phyloP scores from a whole-genome alignment of 2,113 vertebrate species.

The Solea solea region DNA sequence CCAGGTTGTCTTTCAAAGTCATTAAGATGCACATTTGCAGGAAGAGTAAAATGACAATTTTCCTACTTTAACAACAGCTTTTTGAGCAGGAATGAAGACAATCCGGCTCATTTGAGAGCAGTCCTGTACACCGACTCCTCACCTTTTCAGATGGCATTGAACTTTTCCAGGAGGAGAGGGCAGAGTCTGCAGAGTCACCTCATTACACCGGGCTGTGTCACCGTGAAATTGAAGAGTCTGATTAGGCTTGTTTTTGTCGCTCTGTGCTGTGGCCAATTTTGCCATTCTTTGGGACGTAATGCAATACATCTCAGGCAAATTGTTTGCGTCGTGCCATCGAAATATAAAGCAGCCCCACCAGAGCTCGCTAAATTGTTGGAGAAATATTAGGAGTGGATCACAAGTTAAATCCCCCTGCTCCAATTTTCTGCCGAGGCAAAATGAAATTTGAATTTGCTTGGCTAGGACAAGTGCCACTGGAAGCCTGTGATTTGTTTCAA shows the following conservation, averaged over 20 bases:
- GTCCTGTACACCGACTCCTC: slow-evolving; percentile 33
- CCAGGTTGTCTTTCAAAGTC: not conserved
- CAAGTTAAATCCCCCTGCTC: slow-evolving; percentile 73
- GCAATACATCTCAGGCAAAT: slow-evolving; percentile 78
- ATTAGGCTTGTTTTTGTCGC: slow-evolving; percentile 71
- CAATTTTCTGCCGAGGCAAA: slow-evolving; percentile 67
- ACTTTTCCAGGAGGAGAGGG: slow-evolving; percentile 27
- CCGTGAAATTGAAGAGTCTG: slow-evolving; percentile 76
- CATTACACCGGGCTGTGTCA: slow-evolving; percentile 70
- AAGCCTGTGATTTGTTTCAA: slow-evolving; percentile 75
- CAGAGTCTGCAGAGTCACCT: slow-evolving; percentile 53
- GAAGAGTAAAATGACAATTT: not conserved
- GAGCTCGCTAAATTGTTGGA: slow-evolving; percentile 63
- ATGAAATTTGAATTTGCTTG: slow-evolving; percentile 76
- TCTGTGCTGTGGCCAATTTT: slow-evolving; percentile 65
- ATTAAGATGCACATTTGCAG: not conserved
- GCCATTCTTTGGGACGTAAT: slow-evolving; percentile 69
- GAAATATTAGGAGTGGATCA: slow-evolving; percentile 76
- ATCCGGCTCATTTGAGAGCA: slow-evolving; percentile 16
- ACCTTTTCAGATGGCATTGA: slow-evolving; percentile 32
- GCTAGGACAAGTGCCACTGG: slow-evolving; percentile 57
- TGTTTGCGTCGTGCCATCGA: slow-evolving; percentile 69
- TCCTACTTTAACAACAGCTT: slow-evolving; percentile 1
- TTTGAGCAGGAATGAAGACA: slow-evolving; percentile 15
- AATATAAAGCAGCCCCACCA: slow-evolving; percentile 63